Conservation (phyloP, 2,797 vertebrate genomes). For the Scomberomorus guttatus region DNA sequence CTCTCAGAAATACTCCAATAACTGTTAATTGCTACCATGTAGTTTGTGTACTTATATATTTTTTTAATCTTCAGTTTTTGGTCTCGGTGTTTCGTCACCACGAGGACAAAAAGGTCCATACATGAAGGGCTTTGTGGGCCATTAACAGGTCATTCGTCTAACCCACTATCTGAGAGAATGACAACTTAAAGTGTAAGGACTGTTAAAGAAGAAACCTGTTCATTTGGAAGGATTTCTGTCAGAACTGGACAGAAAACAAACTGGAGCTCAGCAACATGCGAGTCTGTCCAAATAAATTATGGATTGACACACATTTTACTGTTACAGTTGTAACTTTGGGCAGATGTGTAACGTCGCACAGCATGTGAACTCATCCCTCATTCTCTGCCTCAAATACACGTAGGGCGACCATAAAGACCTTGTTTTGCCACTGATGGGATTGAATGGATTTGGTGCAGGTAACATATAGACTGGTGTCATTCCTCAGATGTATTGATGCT, state of each 20-base stretch:
- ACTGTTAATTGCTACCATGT: background rate
- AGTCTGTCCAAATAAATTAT: conserved; percentile 15
- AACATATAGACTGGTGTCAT: background rate
- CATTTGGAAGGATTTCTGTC: background rate
- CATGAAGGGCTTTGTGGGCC: background rate
- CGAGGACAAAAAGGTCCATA: too few relatives aligned
- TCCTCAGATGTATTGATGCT: background rate
- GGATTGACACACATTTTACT: background rate
- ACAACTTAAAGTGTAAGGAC: background rate
- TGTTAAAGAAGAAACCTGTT: background rate
- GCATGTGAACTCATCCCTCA: background rate
- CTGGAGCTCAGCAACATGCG: background rate
- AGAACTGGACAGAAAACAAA: conserved; percentile 8
- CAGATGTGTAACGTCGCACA: background rate
- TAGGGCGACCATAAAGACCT: background rate
- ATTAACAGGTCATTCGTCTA: background rate
- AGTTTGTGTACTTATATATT: background rate
- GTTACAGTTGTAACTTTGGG: background rate
- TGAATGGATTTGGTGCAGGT: background rate
- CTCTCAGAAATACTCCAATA: background rate
- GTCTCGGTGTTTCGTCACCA: background rate
- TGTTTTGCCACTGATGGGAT: background rate
- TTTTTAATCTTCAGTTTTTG: background rate
- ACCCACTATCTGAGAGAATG: background rate
- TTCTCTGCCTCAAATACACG: background rate